Base-by-base conservation (phyloP, 2,888 invertebrate genomes). In the Aleiodes alternator region DNA sequence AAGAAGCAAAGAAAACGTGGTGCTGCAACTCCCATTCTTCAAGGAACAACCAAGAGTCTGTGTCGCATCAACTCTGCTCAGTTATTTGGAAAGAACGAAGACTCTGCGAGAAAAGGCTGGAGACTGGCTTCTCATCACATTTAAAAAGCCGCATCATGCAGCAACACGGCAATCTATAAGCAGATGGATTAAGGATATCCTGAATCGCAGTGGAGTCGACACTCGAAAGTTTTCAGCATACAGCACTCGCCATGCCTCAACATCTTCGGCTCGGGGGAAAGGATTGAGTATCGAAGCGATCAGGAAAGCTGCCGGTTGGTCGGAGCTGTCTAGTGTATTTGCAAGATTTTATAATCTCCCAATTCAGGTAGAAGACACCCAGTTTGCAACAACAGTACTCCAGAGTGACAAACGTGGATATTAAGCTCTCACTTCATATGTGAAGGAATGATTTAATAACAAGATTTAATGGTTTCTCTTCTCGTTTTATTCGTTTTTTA, bases 201-300 rank as follows among this genome's bases (percentile, higher is more conserved):
- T 77, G 14, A 16, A 23, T 8, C 38, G 77, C 43, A 79, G 81
- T 72, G 84, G 82, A 5, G 9, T 84, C 4, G 81, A 82, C 56
- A 82, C 79, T 5, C 23, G 71, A 0, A 76, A 68, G 50, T 84
- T 83, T 59, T 79, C 80, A 11, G 79, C 82, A 1, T 75, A 84
- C 53, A 82, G 79, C 23, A 84, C 83, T 16, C 76, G 83, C 1
- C 84, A 84, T 31, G 84, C 82, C 4, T 77, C 82, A 16, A 82
- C 82, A 2, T 84, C 82, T 29, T 76, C 77, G 23, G 83, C 83
- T 4, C 71, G 71, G 12, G 23, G 80, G 61, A 75, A 73, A 43
- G 81, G 81, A 0, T 73, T 84, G 34, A 78, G 59, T 51, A 73
- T 82, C 68, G 83, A 83, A 66, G 69, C 66, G 2, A 83, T 83